These are phyloP conservation scores for Epinotia bilunana DNA, from an alignment of 2,888 invertebrate genomes.

Conservation along the genomic window DNA sequence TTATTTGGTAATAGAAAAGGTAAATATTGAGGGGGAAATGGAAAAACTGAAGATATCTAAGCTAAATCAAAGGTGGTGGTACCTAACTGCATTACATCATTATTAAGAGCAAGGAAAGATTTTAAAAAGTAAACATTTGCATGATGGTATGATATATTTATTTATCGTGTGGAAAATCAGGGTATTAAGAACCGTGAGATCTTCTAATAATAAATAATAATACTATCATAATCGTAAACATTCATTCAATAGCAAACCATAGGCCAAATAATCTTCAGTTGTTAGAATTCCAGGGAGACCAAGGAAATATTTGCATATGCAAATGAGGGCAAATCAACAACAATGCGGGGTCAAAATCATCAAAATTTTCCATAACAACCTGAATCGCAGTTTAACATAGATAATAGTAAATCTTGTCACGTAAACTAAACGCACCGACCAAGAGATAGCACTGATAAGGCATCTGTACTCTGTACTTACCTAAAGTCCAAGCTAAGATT, in stretches of 20 bases:
- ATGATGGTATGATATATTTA: too few species aligned
- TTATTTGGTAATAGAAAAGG: too few species aligned
- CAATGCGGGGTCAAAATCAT: background rate
- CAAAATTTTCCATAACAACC: constrained; percentile 5
- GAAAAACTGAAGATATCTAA: too few species aligned
- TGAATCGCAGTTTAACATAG: background rate
- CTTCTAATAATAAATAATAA: too few species aligned
- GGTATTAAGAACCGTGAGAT: too few species aligned
- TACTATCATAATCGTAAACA: background rate
- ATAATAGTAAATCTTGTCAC: constrained; percentile 20
- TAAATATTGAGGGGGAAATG: too few species aligned
- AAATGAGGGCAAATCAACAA: background rate
- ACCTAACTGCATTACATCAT: too few species aligned
- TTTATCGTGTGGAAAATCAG: too few species aligned
- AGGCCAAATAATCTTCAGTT: background rate
- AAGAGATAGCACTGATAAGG: constrained; percentile 46
- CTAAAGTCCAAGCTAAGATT: constrained; percentile 96
- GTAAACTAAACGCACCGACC: constrained; percentile 23
- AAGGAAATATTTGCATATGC: background rate
- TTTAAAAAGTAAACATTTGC: too few species aligned
- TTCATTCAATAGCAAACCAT: background rate
- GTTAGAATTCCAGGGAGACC: background rate
- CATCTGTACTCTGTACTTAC: constrained; percentile 73
- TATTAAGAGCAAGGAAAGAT: too few species aligned
- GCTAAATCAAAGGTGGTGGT: too few species aligned